These are phyloP conservation scores for Acanthaster planci DNA, from an alignment of 35 echinoderm and acorn worm genomes.

Conservation along the genomic window DNA sequence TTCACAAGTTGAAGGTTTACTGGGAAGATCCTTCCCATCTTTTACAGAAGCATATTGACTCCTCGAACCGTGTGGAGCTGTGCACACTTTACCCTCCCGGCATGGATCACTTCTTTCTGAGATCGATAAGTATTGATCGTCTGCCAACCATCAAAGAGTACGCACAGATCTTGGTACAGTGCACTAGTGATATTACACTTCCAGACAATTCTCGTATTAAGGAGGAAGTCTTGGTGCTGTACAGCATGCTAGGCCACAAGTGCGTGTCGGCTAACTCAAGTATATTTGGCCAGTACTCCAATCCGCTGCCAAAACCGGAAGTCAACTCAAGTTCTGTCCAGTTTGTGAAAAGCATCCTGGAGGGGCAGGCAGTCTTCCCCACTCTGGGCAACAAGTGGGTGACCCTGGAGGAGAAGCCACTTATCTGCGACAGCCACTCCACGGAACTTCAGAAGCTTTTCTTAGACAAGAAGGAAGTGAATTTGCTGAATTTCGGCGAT, in stretches of 20 bases:
- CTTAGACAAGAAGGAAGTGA: not conserved
- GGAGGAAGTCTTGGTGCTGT: constrained; percentile 17
- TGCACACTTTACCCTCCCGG: not conserved
- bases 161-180: constrained; percentile 6
- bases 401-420: constrained; percentile 5
- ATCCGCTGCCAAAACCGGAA: not conserved
- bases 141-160: constrained; percentile 33
- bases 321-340: not conserved
- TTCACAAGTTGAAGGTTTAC: constrained; percentile 25
- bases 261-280: not conserved
- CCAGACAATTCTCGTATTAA: constrained; percentile 25
- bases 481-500: constrained; percentile 26
- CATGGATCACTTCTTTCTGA: not conserved
- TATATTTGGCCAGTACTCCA: not conserved
- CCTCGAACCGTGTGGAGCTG: not conserved
- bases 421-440: constrained; percentile 18
- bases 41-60: not conserved
- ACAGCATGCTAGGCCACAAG: constrained; percentile 23
- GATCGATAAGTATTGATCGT: not conserved
- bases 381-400: constrained; percentile 30
- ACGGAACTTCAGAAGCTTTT: constrained; percentile 23
- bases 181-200: constrained; percentile 1
- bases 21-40: constrained; percentile 32
- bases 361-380: constrained; percentile 29
- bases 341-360: not conserved